phyloP scores from a whole-genome alignment of 2,888 invertebrate genomes.

The Sisyra terminalis region DNA sequence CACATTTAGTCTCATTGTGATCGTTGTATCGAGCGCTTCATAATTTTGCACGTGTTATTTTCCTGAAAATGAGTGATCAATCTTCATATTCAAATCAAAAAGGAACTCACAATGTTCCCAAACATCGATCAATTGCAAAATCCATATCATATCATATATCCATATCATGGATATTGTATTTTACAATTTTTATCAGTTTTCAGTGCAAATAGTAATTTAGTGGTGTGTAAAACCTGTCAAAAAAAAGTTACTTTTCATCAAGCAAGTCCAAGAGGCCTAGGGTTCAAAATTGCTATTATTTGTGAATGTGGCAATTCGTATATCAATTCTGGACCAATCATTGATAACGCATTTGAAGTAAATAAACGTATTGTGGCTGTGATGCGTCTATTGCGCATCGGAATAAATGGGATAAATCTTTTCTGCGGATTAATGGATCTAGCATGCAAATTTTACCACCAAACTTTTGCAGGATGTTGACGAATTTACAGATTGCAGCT shows the following conservation, averaged over 20 bases:
- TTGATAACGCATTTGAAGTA: constrained; percentile 13
- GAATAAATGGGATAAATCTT: constrained; percentile 13
- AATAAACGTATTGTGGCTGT: constrained; percentile 13
- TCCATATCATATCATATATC: not conserved
- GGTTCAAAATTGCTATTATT: constrained; percentile 13
- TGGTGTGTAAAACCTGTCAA: not conserved
- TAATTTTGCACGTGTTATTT: too few relatives aligned
- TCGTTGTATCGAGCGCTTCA: too few relatives aligned
- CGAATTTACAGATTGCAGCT: not conserved
- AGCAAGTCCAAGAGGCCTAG: constrained; percentile 10
- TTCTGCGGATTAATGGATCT: constrained; percentile 12
- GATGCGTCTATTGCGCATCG: constrained; percentile 14
- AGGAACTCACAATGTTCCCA: too few relatives aligned
- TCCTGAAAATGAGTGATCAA: too few relatives aligned
- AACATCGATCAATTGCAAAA: not conserved
- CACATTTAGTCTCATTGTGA: too few relatives aligned
- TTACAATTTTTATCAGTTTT: not conserved
- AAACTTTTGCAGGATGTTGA: not conserved
- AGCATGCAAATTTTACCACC: not conserved
- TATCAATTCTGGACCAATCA: constrained; percentile 10
- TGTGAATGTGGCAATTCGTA: constrained; percentile 10
- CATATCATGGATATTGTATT: not conserved
- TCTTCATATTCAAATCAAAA: too few relatives aligned
- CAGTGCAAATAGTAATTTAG: not conserved
- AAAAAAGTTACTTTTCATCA: constrained; percentile 10